Conservation (phyloP, 2,888 invertebrate genomes). For the Euspilapteryx auroguttella region DNA sequence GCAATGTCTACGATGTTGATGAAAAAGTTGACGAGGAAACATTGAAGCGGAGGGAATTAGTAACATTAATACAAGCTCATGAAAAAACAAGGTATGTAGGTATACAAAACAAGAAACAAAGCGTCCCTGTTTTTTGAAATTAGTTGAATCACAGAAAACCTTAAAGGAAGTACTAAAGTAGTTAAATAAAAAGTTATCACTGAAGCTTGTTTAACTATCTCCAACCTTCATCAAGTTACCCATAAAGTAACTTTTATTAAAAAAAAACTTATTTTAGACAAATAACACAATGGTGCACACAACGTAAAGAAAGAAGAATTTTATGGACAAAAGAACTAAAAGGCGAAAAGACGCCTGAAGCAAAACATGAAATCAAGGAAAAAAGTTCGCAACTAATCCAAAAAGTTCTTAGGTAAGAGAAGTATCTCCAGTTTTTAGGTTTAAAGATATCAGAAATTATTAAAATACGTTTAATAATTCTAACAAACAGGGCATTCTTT, state of each 20-base stretch:
- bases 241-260: neutral
- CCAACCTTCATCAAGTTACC: neutral
- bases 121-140: too few relatives aligned
- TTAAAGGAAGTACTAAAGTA: neutral
- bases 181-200: too few relatives aligned
- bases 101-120: too few relatives aligned
- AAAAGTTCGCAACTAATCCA: neutral
- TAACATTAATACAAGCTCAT: constrained; percentile 27
- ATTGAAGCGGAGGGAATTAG: constrained; percentile 13
- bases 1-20: constrained; percentile 10
- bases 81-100: constrained; percentile 26
- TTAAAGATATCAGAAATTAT: too few relatives aligned
- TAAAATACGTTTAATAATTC: too few relatives aligned
- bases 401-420: neutral
- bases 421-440: too few relatives aligned
- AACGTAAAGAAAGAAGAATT: neutral
- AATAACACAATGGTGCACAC: neutral
- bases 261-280: neutral
- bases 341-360: neutral
- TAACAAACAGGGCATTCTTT: too few relatives aligned
- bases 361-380: neutral
- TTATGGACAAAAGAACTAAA: neutral
- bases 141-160: too few relatives aligned
- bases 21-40: constrained; percentile 19
- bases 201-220: neutral